Evolutionary conservation across 2,888 invertebrate species (phyloP), one percentile per base, ranked within the genome.

Genomic region (Polietes domitor): DNA sequence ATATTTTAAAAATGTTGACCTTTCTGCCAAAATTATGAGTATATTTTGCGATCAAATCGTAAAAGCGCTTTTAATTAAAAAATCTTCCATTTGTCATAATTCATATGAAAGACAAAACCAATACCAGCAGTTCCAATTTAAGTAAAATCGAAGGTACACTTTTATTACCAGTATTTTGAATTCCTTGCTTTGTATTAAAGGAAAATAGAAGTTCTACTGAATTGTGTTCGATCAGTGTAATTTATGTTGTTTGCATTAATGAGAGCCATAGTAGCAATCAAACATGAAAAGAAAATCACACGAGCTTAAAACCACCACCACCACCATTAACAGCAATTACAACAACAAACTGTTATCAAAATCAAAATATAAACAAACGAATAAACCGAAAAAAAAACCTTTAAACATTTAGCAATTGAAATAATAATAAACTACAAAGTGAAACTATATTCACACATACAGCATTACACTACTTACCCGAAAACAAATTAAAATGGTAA

Each of bases 261-360:
- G 37, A 50, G 12, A n/a, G 19, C 10, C 50, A 1, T 50, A 19
- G 12, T 1, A 50, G 12, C 15, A 19, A 50, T n/a, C 10, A 47
- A 47, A n/a, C 47, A n/a, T 47, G n/a, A n/a, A n/a, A 47, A n/a
- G 24, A 70, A 82, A 72, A 77, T 50, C 32, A 73, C 58, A 73
- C 41, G 83, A 83, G 80, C 83, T 83, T 83, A 80, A 83, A 76
- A 32, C 63, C 79, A 78, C 15, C 28, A 70, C 68, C 41, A 47
- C 26, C 21, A 32, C 63, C 79, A 78, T 15, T 43, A 70, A 74
- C 41, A 47, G 26, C 21, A 65, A 21, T n/a, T 53, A 65, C 58
- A 70, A 65, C 12, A 58, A 61, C 21, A 76, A 75, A 17, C 21
- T 15, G 6, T 21, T 50, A 28, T 68, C 37, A 68, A 76, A 65